Evolutionary conservation across 2,888 invertebrate genomes (phyloP), one percentile per base, ranked within the genome.

Genomic region (Maniola hyperantus): DNA sequence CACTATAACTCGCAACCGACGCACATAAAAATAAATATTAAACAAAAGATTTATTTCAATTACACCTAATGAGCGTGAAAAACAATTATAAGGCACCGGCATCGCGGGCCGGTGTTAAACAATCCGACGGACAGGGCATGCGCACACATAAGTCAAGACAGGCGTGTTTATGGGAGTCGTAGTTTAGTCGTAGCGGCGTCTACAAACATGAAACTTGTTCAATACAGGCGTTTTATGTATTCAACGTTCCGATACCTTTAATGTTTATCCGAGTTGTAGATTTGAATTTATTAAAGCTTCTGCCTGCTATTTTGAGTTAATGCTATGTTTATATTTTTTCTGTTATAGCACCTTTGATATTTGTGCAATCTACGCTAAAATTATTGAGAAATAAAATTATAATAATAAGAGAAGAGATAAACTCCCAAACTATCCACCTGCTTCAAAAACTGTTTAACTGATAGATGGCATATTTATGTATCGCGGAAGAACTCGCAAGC

Each of bases 31-130:
- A 80, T 82, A 84, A 84, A 85, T 79, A 82, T 80, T 77, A 82
- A 84, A 83, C 81, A 83, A 82, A 82, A 82, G 85, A 89, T 89
- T 88, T 87, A 88, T 88, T 84, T 84, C 87, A 89, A 91, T 89
- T 85, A 84, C 78, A 77, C 75, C 74, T 85, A 87, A 89, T 88
- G 84, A 88, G 87, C 90, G 89, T 91, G 90, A 89, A 90, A 90
- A 88, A 88, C 88, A 90, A 91, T 91, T 91, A 91, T 82, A 84
- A 87, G 83, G 80, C 82, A 80, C 86, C 85, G 83, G 82, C 81
- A 79, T 82, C 82, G 82, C 75, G 76, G 78, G 79, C 79, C 73
- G 72, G 74, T 77, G 77, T 79, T 89, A 87, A 88, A 89, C 84
- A 85, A 87, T 71, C 81, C 62, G 55, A 48, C 69, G 61, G 70